Conservation (phyloP, 2,113 vertebrate species). For the Parotia lawesii region DNA sequence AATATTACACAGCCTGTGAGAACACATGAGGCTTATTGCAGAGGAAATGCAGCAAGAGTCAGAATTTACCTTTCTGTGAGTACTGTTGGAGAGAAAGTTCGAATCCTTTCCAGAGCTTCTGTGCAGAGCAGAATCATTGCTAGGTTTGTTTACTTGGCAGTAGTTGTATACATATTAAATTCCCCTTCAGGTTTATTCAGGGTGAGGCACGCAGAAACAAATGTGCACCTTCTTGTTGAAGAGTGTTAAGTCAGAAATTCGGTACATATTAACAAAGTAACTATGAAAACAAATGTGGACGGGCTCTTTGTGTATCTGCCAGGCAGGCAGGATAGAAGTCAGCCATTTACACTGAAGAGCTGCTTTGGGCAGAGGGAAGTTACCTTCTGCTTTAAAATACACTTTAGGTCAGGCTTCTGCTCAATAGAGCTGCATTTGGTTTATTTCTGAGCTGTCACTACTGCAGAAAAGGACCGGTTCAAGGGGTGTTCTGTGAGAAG, state of each 20-base stretch:
- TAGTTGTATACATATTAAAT: not conserved
- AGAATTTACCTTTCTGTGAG: not conserved
- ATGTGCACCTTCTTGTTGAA: constrained; percentile 19
- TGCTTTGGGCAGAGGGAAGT: not conserved
- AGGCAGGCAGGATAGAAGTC: not conserved
- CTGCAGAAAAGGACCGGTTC: constrained; percentile 25
- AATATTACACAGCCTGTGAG: not conserved
- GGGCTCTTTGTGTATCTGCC: not conserved
- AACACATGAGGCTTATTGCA: not conserved
- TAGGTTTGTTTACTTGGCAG: not conserved
- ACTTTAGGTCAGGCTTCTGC: constrained; percentile 20
- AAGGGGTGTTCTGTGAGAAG: constrained; percentile 72
- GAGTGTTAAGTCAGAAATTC: constrained; percentile 14
- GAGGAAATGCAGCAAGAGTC: not conserved
- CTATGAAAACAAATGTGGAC: constrained; percentile 24
- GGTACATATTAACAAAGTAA: not conserved
- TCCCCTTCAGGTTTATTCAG: not conserved
- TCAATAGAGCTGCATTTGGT: not conserved
- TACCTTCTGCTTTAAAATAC: constrained; percentile 54
- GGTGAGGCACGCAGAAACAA: not conserved
- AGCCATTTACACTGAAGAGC: constrained; percentile 3
- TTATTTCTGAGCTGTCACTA: constrained; percentile 53
- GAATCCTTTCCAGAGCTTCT: not conserved
- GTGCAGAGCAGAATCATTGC: not conserved
- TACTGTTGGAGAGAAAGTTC: not conserved